phyloP scores from a whole-genome alignment of 2,113 vertebrate genomes.

The Festucalex cinctus region DNA sequence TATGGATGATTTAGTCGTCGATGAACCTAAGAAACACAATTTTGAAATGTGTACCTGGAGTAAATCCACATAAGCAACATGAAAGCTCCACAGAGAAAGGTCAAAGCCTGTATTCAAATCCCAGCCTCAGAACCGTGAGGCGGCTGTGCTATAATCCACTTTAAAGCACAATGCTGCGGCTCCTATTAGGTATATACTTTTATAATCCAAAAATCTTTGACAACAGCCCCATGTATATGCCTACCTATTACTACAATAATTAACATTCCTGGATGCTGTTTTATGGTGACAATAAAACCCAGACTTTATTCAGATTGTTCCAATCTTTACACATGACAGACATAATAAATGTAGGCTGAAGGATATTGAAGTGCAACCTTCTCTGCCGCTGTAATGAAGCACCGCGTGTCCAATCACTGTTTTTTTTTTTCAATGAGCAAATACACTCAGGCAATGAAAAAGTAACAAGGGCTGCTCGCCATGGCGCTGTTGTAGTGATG shows the following conservation, averaged over 20 bases:
- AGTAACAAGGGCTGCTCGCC: conserved; percentile 11
- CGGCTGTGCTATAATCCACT: too few species aligned
- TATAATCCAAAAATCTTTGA: neutral
- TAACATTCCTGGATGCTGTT: neutral
- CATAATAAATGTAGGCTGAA: conserved; percentile 5
- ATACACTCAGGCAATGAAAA: conserved; percentile 45
- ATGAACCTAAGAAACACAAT: too few species aligned
- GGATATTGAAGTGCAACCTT: neutral
- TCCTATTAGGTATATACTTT: neutral
- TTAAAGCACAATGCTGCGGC: too few species aligned
- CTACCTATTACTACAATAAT: neutral
- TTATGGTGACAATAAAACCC: neutral
- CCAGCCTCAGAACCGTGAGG: neutral
- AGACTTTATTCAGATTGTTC: neutral
- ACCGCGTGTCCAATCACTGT: conserved; percentile 37
- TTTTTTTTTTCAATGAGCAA: conserved; percentile 38
- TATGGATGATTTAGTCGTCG: too few species aligned
- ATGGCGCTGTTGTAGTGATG: conserved; percentile 40
- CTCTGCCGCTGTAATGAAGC: neutral
- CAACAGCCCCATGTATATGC: neutral
- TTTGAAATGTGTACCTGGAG: too few species aligned
- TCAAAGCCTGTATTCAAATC: neutral
- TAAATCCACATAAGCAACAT: too few species aligned
- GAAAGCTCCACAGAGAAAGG: too few species aligned
- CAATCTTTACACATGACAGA: neutral